Base-by-base conservation (phyloP, 2,797 vertebrate genomes). In the Cyclopterus lumpus region DNA sequence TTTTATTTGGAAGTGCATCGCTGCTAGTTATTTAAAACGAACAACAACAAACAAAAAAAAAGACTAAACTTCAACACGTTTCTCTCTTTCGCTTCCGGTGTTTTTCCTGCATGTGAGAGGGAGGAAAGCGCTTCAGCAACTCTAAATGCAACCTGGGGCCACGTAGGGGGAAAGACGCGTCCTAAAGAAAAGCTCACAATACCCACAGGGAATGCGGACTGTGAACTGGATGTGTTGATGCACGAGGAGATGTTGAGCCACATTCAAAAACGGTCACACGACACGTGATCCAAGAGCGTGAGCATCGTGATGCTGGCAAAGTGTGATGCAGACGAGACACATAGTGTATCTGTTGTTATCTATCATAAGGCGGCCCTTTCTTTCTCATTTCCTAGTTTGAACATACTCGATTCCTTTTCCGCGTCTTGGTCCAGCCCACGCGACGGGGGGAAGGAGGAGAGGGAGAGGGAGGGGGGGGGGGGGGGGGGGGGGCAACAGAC, bases 171-270 rank as follows among this genome's bases (percentile, higher is more conserved):
- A 71, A 24, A 53, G 32, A 3, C 42, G 28, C 14, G 49, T 57
- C 14, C 32, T 6, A 3, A 18, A 8, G 46, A 34, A 55, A n/a
- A 30, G 73, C 53, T 44, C 2, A 2, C 54, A 66, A 26, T 40
- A 15, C 22, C 18, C 9, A 34, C 8, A 30, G 72, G 49, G 62
- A 80, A 66, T 32, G 70, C 28, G 89, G 90, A 88, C 91, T 88
- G 9, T 93, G 92, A 88, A 83, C 90, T 90, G 88, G 78, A 83
- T 85, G 78, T 55, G 65, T 60, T 67, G 22, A 15, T 22, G 66
- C 77, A 73, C 75, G 82, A 82, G 86, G 76, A 72, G 86, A 76
- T 64, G 51, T 12, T 66, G 71, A 8, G 15, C 9, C 7, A 42
- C 28, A 32, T 0, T 46, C 3, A 1, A 1, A 49, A 20, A 46